Conservation (phyloP, 2,797 vertebrate species). For the Chelon labrosus region DNA sequence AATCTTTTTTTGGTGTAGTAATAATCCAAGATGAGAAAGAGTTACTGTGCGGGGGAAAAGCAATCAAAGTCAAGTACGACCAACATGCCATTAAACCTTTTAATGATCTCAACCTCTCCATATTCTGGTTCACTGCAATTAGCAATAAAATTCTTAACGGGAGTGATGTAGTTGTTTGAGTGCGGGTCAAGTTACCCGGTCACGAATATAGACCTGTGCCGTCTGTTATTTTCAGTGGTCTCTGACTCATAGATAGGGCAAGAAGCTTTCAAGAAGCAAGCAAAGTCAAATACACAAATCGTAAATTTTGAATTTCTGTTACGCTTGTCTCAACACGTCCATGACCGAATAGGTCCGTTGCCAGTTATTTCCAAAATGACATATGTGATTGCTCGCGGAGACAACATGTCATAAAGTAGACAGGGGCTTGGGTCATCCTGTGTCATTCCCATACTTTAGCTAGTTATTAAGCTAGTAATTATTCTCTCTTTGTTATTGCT, state of each 20-base stretch:
- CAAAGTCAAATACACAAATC: background rate
- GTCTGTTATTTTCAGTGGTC: slow-evolving; percentile 57
- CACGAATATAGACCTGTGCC: slow-evolving; percentile 41
- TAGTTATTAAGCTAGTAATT: too few relatives aligned
- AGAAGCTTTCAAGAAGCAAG: too few relatives aligned
- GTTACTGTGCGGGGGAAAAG: slow-evolving; percentile 36
- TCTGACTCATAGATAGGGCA: slow-evolving; percentile 40
- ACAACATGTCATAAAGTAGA: too few relatives aligned
- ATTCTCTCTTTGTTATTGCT: too few relatives aligned
- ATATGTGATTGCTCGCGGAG: too few relatives aligned
- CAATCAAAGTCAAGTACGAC: slow-evolving; percentile 57
- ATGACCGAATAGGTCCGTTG: too few relatives aligned
- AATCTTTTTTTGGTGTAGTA: slow-evolving; percentile 21
- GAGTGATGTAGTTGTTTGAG: slow-evolving; percentile 60
- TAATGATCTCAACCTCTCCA: slow-evolving; percentile 61
- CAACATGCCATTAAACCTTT: slow-evolving; percentile 64
- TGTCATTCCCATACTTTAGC: too few relatives aligned
- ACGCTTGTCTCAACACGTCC: too few relatives aligned
- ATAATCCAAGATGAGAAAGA: slow-evolving; percentile 38
- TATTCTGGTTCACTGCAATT: slow-evolving; percentile 69
- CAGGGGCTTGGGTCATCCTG: too few relatives aligned
- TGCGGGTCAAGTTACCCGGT: slow-evolving; percentile 57
- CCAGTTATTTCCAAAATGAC: too few relatives aligned
- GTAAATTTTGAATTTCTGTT: too few relatives aligned
- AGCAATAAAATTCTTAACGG: slow-evolving; percentile 69